These are phyloP conservation scores for Pantala flavescens DNA, from an alignment of 1,140 invertebrate species.

Conservation along the genomic window DNA sequence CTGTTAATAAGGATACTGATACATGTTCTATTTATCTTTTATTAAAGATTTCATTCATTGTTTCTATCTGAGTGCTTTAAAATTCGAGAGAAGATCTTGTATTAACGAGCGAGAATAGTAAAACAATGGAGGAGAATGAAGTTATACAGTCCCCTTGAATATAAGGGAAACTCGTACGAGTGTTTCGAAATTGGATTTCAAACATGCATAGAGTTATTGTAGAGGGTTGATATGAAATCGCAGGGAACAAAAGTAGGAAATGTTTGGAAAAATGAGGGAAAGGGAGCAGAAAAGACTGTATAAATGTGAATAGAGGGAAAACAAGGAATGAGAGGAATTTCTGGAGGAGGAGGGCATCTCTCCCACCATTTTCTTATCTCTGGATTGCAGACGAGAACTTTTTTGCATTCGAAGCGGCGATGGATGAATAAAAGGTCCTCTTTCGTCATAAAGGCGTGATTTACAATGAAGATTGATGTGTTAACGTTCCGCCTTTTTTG, in stretches of 20 bases:
- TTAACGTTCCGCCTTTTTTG: too few species aligned
- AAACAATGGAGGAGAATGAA: background rate
- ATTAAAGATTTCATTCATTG: too few species aligned
- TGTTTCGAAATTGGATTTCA: background rate
- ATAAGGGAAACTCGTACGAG: background rate
- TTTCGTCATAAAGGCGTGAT: too few species aligned
- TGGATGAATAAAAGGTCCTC: too few species aligned
- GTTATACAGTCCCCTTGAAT: background rate
- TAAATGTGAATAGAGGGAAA: background rate
- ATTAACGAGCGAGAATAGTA: too few species aligned
- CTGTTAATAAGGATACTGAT: too few species aligned
- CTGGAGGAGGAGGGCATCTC: background rate
- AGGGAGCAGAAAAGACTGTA: background rate
- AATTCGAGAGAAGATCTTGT: too few species aligned
- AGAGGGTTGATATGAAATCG: background rate
- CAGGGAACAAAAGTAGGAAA: background rate
- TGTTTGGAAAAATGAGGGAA: background rate
- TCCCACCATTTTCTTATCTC: background rate
- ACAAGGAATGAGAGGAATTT: background rate
- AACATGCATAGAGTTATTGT: background rate
- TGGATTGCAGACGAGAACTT: background rate
- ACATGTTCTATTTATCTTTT: too few species aligned
- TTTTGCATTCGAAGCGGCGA: background rate
- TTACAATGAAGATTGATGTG: too few species aligned
- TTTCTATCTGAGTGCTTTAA: too few species aligned